Evolutionary conservation across 1,140 invertebrate species (phyloP), one percentile per base, ranked within the genome.

Genomic region (Temnothorax nylanderi): DNA sequence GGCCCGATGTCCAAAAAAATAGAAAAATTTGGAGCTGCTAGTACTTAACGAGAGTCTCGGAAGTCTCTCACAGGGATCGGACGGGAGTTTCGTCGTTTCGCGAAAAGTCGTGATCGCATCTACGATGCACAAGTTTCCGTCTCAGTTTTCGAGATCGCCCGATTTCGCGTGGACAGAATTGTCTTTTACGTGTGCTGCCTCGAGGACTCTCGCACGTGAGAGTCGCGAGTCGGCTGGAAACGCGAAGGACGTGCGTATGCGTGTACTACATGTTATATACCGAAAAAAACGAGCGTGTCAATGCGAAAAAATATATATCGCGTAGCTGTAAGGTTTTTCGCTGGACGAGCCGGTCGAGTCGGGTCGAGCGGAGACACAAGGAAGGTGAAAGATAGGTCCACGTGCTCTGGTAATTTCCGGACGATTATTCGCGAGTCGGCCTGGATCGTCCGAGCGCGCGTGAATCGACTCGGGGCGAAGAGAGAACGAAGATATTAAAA

Each of bases 21-120:
- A 82, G 87, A 84, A 26, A 26, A 26, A 26, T 26, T 34, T 76
- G 87, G 87, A 91, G 71, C 88, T 80, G 85, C 86, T 91, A 93
- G 93, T 94, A 93, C 93, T 93, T 94, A 93, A 93, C 74, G 60
- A 76, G 80, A 76, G 87, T 67, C 65, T 78, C 82, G 47, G 34
- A 54, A 44, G 37, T 65, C 58, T 84, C 74, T 56, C 10, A 47
- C 3, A 49, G 58, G 56, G 26, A 81, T 75, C 26, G 78, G 47
- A 85, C 34, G 21, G 4, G 10, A 51, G 5, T n/a, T 49, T 71
- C 13, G 44, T 76, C 44, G 71, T 64, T n/a, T 16, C 37, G 8
- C 2, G n/a, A 60, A 60, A 44, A 60, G 8, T 37, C 3, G 11
- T 37, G 21, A 58, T 67, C 13, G 8, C 21, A 21, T 18, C 54